phyloP scores from a whole-genome alignment of 2,888 invertebrate genomes.

The Alviniconcha strummeri region DNA sequence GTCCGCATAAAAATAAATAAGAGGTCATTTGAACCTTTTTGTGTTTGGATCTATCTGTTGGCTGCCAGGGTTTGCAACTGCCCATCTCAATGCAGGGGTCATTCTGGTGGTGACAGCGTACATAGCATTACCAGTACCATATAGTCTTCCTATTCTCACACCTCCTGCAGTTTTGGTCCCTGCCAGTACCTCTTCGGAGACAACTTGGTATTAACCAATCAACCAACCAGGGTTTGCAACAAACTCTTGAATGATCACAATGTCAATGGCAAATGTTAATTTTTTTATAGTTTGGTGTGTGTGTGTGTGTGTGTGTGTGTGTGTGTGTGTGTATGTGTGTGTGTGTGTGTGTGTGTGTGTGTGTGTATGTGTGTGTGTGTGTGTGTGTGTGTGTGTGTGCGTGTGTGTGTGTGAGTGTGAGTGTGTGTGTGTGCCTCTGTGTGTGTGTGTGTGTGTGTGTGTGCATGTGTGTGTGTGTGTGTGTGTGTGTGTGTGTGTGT shows the following conservation, averaged over 20 bases:
- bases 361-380: neutral
- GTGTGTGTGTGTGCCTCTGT: neutral
- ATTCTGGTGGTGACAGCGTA: neutral
- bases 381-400: neutral
- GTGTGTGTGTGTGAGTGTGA: conserved; percentile 1
- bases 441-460: neutral
- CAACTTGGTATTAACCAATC: too few species aligned
- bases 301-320: neutral
- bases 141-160: too few species aligned
- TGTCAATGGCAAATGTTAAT: neutral
- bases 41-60: too few species aligned
- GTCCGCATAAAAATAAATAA: too few species aligned
- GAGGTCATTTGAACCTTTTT: too few species aligned
- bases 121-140: neutral
- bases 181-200: too few species aligned
- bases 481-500: neutral
- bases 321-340: neutral
- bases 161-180: too few species aligned
- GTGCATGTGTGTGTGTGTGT: neutral
- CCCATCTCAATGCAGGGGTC: too few species aligned
- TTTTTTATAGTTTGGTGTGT: neutral
- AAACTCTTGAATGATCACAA: neutral
- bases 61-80: too few species aligned
- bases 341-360: neutral
- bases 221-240: neutral